Percentiles rank a stretch among this genome's conserved stretches.
These are phyloP conservation scores for Paramormyrops kingsleyae DNA, from an alignment of 2,113 vertebrate species.

Conservation along the genomic window DNA sequence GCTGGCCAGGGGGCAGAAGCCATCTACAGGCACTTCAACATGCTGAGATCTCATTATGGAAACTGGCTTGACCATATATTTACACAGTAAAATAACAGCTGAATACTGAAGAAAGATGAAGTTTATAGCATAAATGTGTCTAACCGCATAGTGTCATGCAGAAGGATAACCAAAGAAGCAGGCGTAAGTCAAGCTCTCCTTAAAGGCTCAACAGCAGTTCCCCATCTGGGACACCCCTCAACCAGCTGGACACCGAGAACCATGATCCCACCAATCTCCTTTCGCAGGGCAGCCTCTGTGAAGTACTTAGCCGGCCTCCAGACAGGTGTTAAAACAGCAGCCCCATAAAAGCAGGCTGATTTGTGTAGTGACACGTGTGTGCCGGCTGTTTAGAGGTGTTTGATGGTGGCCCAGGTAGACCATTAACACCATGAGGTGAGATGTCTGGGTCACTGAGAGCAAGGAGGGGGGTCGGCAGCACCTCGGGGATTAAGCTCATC, in stretches of 20 bases:
- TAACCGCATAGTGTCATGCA: not conserved
- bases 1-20: not conserved
- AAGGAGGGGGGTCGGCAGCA: not conserved
- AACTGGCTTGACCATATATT: not conserved
- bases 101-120: not conserved
- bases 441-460: not conserved
- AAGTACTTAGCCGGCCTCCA: not conserved
- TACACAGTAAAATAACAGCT: not conserved
- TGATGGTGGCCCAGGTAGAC: not conserved
- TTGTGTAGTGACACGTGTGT: conserved; percentile 1
- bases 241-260: not conserved
- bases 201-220: not conserved
- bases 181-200: not conserved
- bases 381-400: not conserved
- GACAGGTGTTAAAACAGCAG: not conserved
- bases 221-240: not conserved
- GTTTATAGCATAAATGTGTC: not conserved
- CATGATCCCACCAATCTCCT: not conserved
- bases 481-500: not conserved
- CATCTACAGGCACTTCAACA: not conserved
- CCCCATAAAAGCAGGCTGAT: conserved; percentile 1
- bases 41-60: not conserved
- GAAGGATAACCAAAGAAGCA: not conserved
- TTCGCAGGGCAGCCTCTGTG: not conserved
- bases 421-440: conserved; percentile 10